Base-by-base conservation (phyloP, 2,888 invertebrate species). In the Notocelia uddmanniana region DNA sequence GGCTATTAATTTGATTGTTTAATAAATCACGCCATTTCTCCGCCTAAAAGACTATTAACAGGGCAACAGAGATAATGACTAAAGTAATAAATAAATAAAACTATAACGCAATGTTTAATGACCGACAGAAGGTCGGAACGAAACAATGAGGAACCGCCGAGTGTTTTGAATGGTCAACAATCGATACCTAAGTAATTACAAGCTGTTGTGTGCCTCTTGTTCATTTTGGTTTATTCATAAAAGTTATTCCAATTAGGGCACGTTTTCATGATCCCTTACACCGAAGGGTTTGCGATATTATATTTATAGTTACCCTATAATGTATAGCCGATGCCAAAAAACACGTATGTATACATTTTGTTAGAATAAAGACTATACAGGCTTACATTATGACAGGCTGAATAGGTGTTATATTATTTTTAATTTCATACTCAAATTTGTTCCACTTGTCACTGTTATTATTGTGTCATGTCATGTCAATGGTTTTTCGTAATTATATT, bases 11-110 rank as follows among this genome's bases (percentile, higher is more conserved):
- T 26, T 31, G 18, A 68, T 55, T 13, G 19, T 69, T 63, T 60
- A 45, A 71, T 67, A 54, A 23, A 67, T 70, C 52, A 60, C 71
- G 31, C 54, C 41, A 54, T 66, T 60, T 54, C 66, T 55, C 41
- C 37, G 23, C 13, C 66, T 59, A 54, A 57, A 66, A 67, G 45
- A 34, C 59, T 21, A 60, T 70, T 70, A 71, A 54, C 63, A 48
- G 54, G 31, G 59, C 59, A 58, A 37, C 18, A 69, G 69, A 58
- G 45, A 11, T 48, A 60, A 60, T 45, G 60, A 60, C 23, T 26
- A 10, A 13, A 50, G 2, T 19, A 19, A 37, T 37, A 19, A 21
- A 37, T 37, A 26, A 26, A 48, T 31, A 62, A 70, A 64, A 58
- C 19, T n/a, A 37, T 60, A 21, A 55, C 58, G 52, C 37, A 58